Evolutionary conservation across 2,797 vertebrate species (phyloP).

Genomic region (Acrossocheilus wenchowensis): DNA sequence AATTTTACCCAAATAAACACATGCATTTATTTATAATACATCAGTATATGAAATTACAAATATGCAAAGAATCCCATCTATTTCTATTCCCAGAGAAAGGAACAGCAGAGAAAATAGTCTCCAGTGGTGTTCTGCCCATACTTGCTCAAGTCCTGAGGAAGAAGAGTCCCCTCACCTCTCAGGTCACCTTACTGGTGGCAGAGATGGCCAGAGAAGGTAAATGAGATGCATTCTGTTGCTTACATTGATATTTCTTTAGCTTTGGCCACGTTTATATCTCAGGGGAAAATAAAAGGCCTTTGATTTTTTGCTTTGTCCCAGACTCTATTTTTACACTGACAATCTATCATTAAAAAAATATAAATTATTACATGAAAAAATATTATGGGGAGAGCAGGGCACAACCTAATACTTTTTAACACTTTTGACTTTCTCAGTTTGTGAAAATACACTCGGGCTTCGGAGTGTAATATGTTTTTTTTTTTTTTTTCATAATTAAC

Average conservation of each 20-base stretch:
- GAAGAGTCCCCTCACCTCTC: conserved; percentile 75
- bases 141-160: conserved; percentile 78
- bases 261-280: neutral
- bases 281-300: neutral
- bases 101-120: conserved; percentile 74
- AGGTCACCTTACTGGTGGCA: conserved; percentile 84
- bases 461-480: too few species aligned
- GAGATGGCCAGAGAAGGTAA: conserved; percentile 87
- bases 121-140: conserved; percentile 79
- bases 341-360: neutral
- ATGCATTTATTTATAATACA: neutral
- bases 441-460: too few species aligned
- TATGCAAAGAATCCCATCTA: neutral
- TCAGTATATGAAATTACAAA: neutral
- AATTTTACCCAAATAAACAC: neutral
- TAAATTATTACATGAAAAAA: neutral
- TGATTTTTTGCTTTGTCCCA: neutral
- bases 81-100: conserved; percentile 77
- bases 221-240: neutral
- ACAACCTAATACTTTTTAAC: too few species aligned
- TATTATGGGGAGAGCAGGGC: too few species aligned
- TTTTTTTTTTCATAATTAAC: too few species aligned
- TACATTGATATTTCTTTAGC: neutral
- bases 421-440: too few species aligned
- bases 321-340: neutral